Percentiles rank a stretch among this genome's conserved stretches.
phyloP scores from a whole-genome alignment of 1,140 invertebrate species.

The Globodera ellingtonae region DNA sequence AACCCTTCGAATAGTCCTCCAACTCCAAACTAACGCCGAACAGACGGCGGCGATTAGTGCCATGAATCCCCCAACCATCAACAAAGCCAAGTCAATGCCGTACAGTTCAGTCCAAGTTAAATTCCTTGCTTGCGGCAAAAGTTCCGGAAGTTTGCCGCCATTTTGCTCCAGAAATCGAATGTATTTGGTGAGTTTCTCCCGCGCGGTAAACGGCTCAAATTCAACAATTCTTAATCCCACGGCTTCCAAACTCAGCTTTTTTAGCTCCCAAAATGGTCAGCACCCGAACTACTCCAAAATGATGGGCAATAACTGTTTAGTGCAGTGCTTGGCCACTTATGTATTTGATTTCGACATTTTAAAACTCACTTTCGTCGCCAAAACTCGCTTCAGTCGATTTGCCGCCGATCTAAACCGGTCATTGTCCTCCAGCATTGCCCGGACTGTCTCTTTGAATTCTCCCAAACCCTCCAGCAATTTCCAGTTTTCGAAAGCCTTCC shows the following conservation, averaged over 20 bases:
- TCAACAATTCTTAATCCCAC: not conserved
- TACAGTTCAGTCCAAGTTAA: constrained; percentile 25
- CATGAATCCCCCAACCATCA: not conserved
- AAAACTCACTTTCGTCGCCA: constrained; percentile 13
- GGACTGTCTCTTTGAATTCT: not conserved
- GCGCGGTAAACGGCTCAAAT: constrained; percentile 31
- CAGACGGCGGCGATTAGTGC: not conserved
- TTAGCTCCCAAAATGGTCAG: too few species aligned
- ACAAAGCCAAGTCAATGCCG: constrained; percentile 25
- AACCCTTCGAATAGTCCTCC: not conserved
- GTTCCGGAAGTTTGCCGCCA: constrained; percentile 32
- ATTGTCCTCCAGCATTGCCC: not conserved
- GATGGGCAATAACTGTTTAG: too few species aligned
- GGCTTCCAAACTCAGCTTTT: too few species aligned
- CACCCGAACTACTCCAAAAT: too few species aligned
- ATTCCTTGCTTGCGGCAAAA: constrained; percentile 25
- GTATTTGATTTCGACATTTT: not conserved
- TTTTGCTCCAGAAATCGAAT: constrained; percentile 34
- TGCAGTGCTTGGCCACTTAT: not conserved
- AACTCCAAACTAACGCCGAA: not conserved
- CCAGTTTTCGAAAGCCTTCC: constrained; percentile 18
- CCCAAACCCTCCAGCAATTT: not conserved
- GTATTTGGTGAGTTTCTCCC: constrained; percentile 31
- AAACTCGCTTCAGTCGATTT: constrained; percentile 11
- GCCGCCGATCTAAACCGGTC: not conserved